Evolutionary conservation across 2,888 invertebrate species (phyloP), one percentile per base, ranked within the genome.

Genomic region (Lithodes maja): DNA sequence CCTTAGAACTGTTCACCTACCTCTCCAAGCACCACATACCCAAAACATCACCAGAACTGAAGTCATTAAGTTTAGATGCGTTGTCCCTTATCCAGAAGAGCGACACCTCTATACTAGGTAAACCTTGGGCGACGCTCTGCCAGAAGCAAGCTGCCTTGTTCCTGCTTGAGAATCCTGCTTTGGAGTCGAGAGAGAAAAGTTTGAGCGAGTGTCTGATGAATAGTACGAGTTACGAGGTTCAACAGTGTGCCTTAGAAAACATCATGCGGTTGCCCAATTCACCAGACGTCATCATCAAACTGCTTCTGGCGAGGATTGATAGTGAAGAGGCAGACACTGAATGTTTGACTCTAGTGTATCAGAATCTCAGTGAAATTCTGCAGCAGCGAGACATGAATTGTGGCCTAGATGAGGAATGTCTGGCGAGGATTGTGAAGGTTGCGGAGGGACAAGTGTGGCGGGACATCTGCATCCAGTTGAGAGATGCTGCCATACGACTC

Each of bases 111-210:
- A 33, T 78, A 12, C n/a, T 15, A 15, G 53, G 68, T 53, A 69
- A 69, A n/a, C 90, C 90, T 12, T 90, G 90, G 90, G 84, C 81
- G 61, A 55, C 90, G 33, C 78, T 85, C 1, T 87, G 87, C 71
- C 81, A 90, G 87, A 90, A 85, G 52, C 82, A 84, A 50, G 90
- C 90, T 69, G 79, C 85, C 50, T 71, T 77, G 33, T 83, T 87
- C 85, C 12, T 90, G 3, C 33, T 90, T 2, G 49, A 71, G 0
- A 49, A 68, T 33, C 17, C 54, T 33, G n/a, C 3, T 68, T 12
- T 12, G 52, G 17, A 80, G 52, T 68, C 33, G 9, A 77, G 83
- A 7, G 54, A 50, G n/a, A 7, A 17, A 15, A 75, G 74, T 9
- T 55, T 75, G 15, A 61, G 80, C 12, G 52, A 33, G 7, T 49